Percentiles rank a stretch among this genome's conserved stretches.
Evolutionary conservation across 2,888 invertebrate genomes (phyloP).

Genomic region (Drosophila dives): DNA sequence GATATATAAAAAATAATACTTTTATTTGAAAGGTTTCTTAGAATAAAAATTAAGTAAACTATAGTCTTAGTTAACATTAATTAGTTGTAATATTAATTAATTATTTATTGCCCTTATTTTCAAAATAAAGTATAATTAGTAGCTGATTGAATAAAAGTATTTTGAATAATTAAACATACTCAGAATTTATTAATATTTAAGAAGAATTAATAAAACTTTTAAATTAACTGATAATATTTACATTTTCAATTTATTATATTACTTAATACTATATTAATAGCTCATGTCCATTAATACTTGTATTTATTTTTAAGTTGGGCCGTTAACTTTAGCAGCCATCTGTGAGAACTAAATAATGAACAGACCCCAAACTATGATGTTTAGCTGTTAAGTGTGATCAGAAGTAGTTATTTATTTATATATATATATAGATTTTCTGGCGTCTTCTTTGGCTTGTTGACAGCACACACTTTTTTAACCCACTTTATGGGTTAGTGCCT

Average conservation of each 20-base stretch:
- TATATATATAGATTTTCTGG: not conserved
- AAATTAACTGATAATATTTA: not conserved
- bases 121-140: not conserved
- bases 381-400: not conserved
- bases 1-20: not conserved
- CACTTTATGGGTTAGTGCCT: constrained; percentile 19
- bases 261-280: not conserved
- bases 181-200: not conserved
- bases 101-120: too few species aligned
- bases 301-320: not conserved
- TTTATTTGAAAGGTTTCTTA: not conserved
- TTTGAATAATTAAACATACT: not conserved
- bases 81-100: not conserved
- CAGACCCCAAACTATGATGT: not conserved
- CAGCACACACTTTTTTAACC: constrained; percentile 22
- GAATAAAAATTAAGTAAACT: not conserved
- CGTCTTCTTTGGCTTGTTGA: constrained; percentile 5
- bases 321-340: not conserved
- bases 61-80: not conserved
- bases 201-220: not conserved
- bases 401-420: not conserved
- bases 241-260: not conserved
- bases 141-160: not conserved
- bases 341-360: not conserved
- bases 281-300: not conserved